Conservation (phyloP, 2,888 invertebrate species). For the Rhodophaea formosa region DNA sequence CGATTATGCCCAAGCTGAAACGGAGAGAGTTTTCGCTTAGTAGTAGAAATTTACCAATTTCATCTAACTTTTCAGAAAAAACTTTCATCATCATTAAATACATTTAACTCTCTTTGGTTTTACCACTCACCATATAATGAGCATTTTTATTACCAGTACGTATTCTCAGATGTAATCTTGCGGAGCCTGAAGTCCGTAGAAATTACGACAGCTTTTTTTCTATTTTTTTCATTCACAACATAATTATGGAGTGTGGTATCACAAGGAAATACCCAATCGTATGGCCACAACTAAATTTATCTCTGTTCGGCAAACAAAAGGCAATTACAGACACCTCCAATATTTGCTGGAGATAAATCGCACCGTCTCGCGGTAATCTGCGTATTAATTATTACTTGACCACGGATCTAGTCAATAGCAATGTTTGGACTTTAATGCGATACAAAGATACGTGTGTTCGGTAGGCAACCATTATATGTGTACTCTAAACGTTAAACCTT, state of each 20-base stretch:
- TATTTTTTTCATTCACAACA: background rate
- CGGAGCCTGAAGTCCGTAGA: too few species aligned
- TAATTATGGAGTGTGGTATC: background rate
- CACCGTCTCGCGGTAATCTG: constrained; percentile 52
- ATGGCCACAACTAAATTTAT: constrained; percentile 59
- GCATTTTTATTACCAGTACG: too few species aligned
- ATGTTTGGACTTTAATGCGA: constrained; percentile 20
- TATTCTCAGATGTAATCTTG: too few species aligned
- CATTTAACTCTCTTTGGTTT: too few species aligned
- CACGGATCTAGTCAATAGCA: constrained; percentile 6
- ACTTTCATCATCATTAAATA: too few species aligned
- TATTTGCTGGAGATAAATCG: constrained; percentile 72
- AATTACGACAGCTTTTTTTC: too few species aligned
- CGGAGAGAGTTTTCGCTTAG: too few species aligned
- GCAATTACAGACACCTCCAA: constrained; percentile 67
- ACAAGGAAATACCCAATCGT: constrained; percentile 47
- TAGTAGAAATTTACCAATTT: too few species aligned
- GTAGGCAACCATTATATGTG: background rate
- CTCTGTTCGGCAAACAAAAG: constrained; percentile 62
- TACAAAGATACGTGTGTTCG: background rate
- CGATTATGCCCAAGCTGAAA: too few species aligned
- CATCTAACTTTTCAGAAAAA: too few species aligned
- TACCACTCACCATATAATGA: too few species aligned
- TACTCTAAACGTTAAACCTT: too few species aligned
- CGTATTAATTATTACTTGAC: constrained; percentile 18